Evolutionary conservation across 2,888 invertebrate genomes (phyloP), one percentile per base, ranked within the genome.

Genomic region (Caprella mutica): DNA sequence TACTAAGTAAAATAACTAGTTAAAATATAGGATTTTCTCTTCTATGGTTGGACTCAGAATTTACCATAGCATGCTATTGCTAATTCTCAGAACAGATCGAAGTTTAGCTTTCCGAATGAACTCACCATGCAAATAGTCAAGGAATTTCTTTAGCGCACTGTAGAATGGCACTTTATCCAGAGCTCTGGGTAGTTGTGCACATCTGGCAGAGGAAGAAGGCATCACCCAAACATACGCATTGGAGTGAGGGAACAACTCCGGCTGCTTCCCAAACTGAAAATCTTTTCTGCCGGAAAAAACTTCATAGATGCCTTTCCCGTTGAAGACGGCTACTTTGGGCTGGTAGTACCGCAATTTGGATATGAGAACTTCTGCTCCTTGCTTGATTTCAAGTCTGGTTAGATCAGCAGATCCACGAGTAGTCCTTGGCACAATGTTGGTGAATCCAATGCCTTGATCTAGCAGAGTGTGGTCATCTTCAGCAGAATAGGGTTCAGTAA

Each of bases 181-280:
- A 21, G 94, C 93, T 68, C 94, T 81, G n/a, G 96, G 96, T 68
- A 96, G 77, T 74, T 96, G 94, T 38, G 96, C 92, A 77, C 93
- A 96, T 53, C 96, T 81, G 51, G 96, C 94, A 71, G 92, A 93
- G 52, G 94, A 94, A 55, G 94, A 96, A 66, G 96, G 96, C 94
- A 96, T 94, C 72, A 97, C 96, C 89, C 91, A 97, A 80, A 94
- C 89, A 73, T 89, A 86, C 93, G 93, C 93, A 71, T 88, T 87
- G 43, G 93, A 93, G 65, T 92, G 93, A 67, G 92, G 89, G 48
- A 96, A 83, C 65, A 85, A 81, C 71, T 90, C 91, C 0, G 93
- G 91, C 73, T 96, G 96, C 68, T 92, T 84, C 44, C 96, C 96
- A 75, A 96, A 92, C 72, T 87, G 85, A 74, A 96, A 94, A 75